Percentiles rank a stretch among this genome's conserved stretches.
Evolutionary conservation across 2,113 vertebrate species (phyloP).

Genomic region (Cardinalis cardinalis): DNA sequence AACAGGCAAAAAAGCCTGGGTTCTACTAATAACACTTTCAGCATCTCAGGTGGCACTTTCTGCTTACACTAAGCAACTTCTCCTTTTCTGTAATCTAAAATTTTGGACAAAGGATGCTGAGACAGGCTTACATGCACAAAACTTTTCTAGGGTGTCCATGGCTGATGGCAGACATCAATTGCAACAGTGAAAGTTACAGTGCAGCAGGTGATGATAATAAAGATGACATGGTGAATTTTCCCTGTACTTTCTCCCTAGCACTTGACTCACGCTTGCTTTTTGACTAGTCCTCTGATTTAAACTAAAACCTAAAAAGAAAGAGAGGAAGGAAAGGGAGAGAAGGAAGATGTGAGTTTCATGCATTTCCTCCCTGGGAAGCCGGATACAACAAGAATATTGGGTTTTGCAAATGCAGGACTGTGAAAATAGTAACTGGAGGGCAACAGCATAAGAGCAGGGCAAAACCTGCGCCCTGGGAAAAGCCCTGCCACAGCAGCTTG

Average conservation of each 20-base stretch:
- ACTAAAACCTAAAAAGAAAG: not conserved
- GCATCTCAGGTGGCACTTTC: not conserved
- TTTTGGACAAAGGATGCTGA: conserved; percentile 18
- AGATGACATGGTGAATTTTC: not conserved
- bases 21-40: not conserved
- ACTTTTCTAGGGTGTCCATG: not conserved
- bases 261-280: not conserved
- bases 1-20: not conserved
- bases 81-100: not conserved
- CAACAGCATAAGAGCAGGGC: not conserved
- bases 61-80: not conserved
- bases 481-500: not conserved
- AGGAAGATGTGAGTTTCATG: not conserved
- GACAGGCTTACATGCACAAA: conserved; percentile 4
- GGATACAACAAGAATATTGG: not conserved
- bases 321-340: not conserved
- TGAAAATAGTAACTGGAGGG: not conserved
- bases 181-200: not conserved
- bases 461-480: not conserved
- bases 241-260: not conserved
- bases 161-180: not conserved
- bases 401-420: not conserved
- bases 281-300: not conserved
- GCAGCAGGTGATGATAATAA: not conserved
- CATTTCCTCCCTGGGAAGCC: not conserved